These are phyloP conservation scores for Himalopsyche phryganea DNA, from an alignment of 1,140 invertebrate genomes.

Conservation along the genomic window DNA sequence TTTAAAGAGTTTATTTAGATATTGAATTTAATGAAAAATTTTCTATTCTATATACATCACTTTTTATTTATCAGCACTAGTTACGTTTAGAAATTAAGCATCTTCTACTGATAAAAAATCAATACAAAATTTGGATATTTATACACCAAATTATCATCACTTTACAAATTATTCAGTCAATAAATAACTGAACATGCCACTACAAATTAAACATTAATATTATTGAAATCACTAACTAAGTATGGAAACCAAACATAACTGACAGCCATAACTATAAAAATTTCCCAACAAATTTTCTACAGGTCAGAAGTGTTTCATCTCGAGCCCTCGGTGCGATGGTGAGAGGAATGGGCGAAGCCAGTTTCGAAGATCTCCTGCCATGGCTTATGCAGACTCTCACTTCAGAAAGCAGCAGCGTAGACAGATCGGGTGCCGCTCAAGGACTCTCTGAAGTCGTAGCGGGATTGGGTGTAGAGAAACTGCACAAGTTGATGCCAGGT, in stretches of 20 bases:
- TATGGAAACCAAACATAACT: too few species aligned
- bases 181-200: too few species aligned
- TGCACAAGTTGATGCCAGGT: slow-evolving; percentile 93
- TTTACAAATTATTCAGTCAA: too few species aligned
- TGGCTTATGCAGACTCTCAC: slow-evolving; percentile 99
- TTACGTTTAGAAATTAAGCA: background rate
- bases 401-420: slow-evolving; percentile 91
- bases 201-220: too few species aligned
- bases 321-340: slow-evolving; percentile 97
- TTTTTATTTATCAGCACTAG: background rate
- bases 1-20: too few species aligned
- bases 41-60: background rate
- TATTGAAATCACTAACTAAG: too few species aligned
- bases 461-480: slow-evolving; percentile 89
- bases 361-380: slow-evolving; percentile 91
- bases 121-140: background rate
- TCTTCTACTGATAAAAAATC: background rate
- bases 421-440: slow-evolving; percentile 97
- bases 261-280: too few species aligned
- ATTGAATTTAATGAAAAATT: background rate
- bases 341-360: slow-evolving; percentile 89
- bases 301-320: slow-evolving; percentile 86
- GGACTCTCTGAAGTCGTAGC: slow-evolving; percentile 92
- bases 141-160: too few species aligned
- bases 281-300: too few species aligned